phyloP scores from a whole-genome alignment of 64 coral and sea anemone genomes.

The Actinia equina region DNA sequence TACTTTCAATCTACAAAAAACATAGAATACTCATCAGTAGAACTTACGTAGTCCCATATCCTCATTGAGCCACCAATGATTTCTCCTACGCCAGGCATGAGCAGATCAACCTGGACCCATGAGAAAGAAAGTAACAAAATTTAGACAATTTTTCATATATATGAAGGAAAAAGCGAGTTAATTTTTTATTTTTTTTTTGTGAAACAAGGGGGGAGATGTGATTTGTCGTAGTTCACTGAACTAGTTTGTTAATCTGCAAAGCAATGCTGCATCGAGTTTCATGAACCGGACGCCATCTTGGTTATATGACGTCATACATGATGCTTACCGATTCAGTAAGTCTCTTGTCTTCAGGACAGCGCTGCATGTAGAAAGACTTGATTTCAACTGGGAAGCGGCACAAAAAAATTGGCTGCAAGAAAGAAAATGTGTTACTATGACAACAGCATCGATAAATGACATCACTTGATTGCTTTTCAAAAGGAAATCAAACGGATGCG shows the following conservation, averaged over 20 bases:
- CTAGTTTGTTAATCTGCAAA: too few species aligned
- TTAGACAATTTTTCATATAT: too few species aligned
- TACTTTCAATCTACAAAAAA: too few species aligned
- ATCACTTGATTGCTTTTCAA: not conserved
- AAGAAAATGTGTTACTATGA: not conserved
- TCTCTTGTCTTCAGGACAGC: slow-evolving; percentile 83
- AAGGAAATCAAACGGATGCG: too few species aligned
- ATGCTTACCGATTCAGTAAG: slow-evolving; percentile 94
- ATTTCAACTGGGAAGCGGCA: slow-evolving; percentile 91
- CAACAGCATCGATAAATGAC: not conserved
- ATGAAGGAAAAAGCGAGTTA: too few species aligned
- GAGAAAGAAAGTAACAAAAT: not conserved
- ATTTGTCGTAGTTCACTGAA: too few species aligned
- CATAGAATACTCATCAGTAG: too few species aligned
- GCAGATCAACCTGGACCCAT: slow-evolving; percentile 60
- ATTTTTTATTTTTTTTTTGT: too few species aligned
- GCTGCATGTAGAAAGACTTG: slow-evolving; percentile 98
- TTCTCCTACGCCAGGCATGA: slow-evolving; percentile 98
- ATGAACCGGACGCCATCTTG: too few species aligned
- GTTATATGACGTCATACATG: not conserved
- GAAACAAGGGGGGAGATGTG: too few species aligned
- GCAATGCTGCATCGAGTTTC: too few species aligned
- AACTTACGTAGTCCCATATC: slow-evolving; percentile 97
- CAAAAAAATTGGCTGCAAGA: slow-evolving; percentile 81
- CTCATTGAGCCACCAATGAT: slow-evolving; percentile 99